Evolutionary conservation across 2,888 invertebrate genomes (phyloP).

Genomic region (Amitus sp.): DNA sequence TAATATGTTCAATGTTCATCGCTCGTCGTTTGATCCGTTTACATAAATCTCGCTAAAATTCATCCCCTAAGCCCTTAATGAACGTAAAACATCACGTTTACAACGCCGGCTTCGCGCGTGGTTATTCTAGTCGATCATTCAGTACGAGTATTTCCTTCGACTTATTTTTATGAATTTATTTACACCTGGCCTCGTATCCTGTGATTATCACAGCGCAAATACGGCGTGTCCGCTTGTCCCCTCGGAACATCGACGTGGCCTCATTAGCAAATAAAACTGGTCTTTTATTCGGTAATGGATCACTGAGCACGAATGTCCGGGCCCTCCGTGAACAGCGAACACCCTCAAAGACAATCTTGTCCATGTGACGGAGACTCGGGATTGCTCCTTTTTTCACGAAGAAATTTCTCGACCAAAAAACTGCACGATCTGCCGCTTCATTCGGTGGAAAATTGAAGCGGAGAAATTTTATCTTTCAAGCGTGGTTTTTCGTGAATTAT

Average conservation of each 20-base stretch:
- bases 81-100: constrained; percentile 29
- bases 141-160: constrained; percentile 3
- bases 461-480: too few relatives aligned
- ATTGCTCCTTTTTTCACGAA: too few relatives aligned
- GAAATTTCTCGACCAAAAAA: too few relatives aligned
- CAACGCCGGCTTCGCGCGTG: constrained; percentile 21
- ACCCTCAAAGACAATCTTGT: constrained; percentile 6
- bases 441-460: too few relatives aligned
- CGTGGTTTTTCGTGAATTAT: too few relatives aligned
- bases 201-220: constrained; percentile 39
- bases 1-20: constrained; percentile 44
- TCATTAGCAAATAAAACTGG: neutral
- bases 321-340: constrained; percentile 37
- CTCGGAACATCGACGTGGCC: constrained; percentile 23
- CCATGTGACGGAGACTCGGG: neutral
- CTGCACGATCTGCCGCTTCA: too few relatives aligned
- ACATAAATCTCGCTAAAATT: constrained; percentile 32
- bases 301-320: neutral
- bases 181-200: constrained; percentile 24
- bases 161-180: constrained; percentile 23
- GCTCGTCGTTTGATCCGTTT: constrained; percentile 35
- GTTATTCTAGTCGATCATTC: neutral
- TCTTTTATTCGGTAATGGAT: neutral
- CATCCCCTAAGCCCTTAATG: constrained; percentile 42
- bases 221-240: constrained; percentile 26